Base-by-base conservation (phyloP, 2,797 vertebrate species). In the Numenius phaeopus region DNA sequence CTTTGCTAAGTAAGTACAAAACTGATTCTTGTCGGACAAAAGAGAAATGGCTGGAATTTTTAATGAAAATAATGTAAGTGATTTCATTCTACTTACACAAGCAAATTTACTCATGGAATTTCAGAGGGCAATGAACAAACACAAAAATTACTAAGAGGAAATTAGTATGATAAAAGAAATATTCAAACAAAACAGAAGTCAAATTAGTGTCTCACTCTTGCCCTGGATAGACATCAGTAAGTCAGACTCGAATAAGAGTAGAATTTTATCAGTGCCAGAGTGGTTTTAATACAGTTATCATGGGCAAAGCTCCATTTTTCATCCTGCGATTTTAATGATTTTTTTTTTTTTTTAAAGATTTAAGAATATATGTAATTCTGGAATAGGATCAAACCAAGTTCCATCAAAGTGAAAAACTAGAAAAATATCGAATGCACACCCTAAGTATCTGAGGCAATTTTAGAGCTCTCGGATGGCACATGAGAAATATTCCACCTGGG, bases 41-140 rank as follows among this genome's bases (percentile, higher is more conserved):
- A 75, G 40, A 69, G 50, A 90, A 93, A 73, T 59, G 29, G n/a
- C 8, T 87, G 29, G 61, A 87, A 52, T 70, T 84, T 83, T 87
- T 52, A 97, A 84, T 65, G 26, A 81, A 90, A 85, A 62, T 42
- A 77, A 58, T 52, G 5, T 49, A 90, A 92, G 54, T 71, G 27
- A 87, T 94, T 96, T 92, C 52, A 64, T 92, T 89, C 44, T 88
- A 75, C 54, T 92, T 86, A 88, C 70, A 89, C 29, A 86, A 92
- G 59, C 8, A 93, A 96, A 94, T 94, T 95, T 85, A 58, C 76
- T 86, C 59, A 88, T 23, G 30, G 30, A 93, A 73, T 91, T 95
- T 96, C 85, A 94, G 69, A 91, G 32, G 72, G 22, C 62, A 76
- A 34, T 91, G 70, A 84, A 61, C 57, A 98, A 97, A 96, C 64